A percentile compares a stretch with the other conserved stretches of the same genome.
Conservation (phyloP, 2,113 vertebrate species). For the Megaceryle torquata region DNA sequence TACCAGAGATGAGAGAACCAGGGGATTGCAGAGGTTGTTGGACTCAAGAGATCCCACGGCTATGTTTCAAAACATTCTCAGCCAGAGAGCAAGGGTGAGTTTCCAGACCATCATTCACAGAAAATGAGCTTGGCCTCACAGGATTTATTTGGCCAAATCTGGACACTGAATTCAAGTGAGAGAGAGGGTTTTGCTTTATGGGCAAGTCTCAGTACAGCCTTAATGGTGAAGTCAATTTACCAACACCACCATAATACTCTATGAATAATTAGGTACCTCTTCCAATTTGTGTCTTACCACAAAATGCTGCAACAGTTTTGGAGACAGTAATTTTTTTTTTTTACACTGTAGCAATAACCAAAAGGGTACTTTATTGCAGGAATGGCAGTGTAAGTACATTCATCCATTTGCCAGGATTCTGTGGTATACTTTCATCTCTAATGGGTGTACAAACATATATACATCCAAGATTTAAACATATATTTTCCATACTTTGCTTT, state of each 20-base stretch:
- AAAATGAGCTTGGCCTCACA: neutral
- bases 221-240: neutral
- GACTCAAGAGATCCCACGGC: neutral
- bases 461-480: conserved; percentile 16
- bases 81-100: neutral
- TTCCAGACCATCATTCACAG: neutral
- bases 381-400: neutral
- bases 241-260: neutral
- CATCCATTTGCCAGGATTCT: neutral
- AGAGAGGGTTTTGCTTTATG: neutral
- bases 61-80: neutral
- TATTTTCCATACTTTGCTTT: conserved; percentile 11
- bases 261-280: conserved; percentile 30
- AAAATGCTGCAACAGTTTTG: conserved; percentile 22
- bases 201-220: neutral
- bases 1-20: rapidly evolving
- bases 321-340: neutral
- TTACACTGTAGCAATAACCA: neutral
- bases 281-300: conserved; percentile 1
- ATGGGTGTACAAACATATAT: neutral
- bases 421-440: neutral
- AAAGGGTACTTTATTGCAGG: neutral
- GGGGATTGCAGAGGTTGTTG: rapidly evolving
- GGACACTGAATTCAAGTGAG: neutral
- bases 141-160: neutral